These are phyloP conservation scores for Tetragnatha versicolor DNA, from an alignment of 1,140 invertebrate genomes.

Conservation along the genomic window DNA sequence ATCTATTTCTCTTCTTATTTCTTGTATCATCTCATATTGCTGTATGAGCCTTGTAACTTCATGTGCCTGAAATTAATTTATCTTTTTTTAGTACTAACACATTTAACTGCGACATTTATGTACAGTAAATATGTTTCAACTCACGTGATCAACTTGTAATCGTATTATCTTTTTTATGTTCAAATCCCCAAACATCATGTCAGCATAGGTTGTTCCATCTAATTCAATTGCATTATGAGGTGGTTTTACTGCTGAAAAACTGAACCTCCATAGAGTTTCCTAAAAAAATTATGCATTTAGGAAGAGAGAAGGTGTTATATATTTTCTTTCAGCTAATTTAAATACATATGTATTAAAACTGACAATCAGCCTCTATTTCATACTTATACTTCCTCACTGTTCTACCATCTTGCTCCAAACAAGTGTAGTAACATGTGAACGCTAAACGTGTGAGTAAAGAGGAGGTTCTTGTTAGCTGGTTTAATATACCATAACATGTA, in stretches of 20 bases:
- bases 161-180: constrained; percentile 34
- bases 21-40: constrained; percentile 72
- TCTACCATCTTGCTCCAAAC: no score
- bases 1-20: constrained; percentile 15
- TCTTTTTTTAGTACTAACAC: neutral
- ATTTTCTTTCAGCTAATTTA: neutral
- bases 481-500: no score
- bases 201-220: constrained; percentile 37
- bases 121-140: neutral
- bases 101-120: neutral
- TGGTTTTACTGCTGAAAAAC: constrained; percentile 24
- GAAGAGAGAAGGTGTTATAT: neutral
- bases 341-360: neutral
- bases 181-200: constrained; percentile 38
- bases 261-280: constrained; percentile 47
- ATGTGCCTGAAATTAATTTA: constrained; percentile 68
- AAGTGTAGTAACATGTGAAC: no score
- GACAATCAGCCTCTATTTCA: neutral
- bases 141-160: constrained; percentile 50
- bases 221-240: constrained; percentile 12
- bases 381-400: neutral
- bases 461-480: no score
- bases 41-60: constrained; percentile 88
- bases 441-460: no score
- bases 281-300: no score